Base-by-base conservation (phyloP, 2,113 vertebrate species). In the Nannobrachium achirus region DNA sequence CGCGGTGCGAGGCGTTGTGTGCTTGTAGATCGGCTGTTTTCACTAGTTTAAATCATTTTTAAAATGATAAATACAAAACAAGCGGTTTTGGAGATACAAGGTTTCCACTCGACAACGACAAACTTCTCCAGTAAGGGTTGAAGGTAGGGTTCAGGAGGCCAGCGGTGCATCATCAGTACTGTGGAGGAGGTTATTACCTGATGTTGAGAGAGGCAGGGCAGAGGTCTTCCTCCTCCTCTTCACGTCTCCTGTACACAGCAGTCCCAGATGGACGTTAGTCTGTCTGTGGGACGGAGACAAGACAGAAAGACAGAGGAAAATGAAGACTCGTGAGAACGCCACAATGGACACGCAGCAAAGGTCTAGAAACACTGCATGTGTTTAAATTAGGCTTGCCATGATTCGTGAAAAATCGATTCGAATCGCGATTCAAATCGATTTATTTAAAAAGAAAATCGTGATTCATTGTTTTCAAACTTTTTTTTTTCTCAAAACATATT, bases 201-300 rank as follows among this genome's bases (percentile, higher is more conserved):
- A 75, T 70, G 83, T 48, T 40, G 82, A 75, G 79, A 66, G 48
- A 38, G 86, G 59, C 14, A 69, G 45, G 7, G 74, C 68, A 14
- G 77, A 77, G 5, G 85, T 72, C 75, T 90, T 88, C 63, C 80
- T 85, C 67, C 86, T 85, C 61, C 85, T 89, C 69, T 89, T 87
- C 53, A 78, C 40, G 49, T 91, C 84, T 53, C 84, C 80, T 42
- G 76, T 82, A 76, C 86, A 83, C 15, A 85, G 59, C 60, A 88
- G 44, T 56, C 79, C 83, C 38, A 81, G 75, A 52, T 77, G 83
- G 56, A 81, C 69, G 49, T 80, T 89, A 49, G 76, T 84, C 75
- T 86, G 87, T 72, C 92, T 91, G 78, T 14, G 4, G 8, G 33
- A 14, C 25, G 52, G 33, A 14, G 44, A 19, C 8, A 38, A 55